Conservation (phyloP, 1,140 invertebrate genomes). For the Aphis craccivora region DNA sequence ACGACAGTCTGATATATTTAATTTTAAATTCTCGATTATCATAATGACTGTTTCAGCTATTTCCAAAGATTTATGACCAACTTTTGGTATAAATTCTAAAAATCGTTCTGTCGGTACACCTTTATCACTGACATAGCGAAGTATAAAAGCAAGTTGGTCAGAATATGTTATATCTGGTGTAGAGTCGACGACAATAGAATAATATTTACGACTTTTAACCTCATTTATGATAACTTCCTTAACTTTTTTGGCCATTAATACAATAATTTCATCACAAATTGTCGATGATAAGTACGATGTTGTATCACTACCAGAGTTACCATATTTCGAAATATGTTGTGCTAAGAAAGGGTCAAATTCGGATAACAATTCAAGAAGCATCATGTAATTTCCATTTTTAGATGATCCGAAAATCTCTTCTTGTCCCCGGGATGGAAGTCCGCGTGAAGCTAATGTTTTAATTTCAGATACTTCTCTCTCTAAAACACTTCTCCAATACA, state of each 20-base stretch:
- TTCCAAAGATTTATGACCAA: background rate
- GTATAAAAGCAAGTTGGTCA: slow-evolving; percentile 33
- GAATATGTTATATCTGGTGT: slow-evolving; percentile 37
- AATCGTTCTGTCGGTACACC: background rate
- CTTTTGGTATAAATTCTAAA: background rate
- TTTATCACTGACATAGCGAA: background rate
- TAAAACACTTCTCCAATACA: slow-evolving; percentile 60
- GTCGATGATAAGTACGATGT: slow-evolving; percentile 63
- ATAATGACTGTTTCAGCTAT: background rate
- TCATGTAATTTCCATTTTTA: slow-evolving; percentile 38
- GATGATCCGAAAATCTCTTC: background rate
- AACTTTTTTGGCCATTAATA: slow-evolving; percentile 61
- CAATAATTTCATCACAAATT: slow-evolving; percentile 64
- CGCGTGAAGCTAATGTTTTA: slow-evolving; percentile 59
- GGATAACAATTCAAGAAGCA: slow-evolving; percentile 61
- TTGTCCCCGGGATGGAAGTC: background rate
- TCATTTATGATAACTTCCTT: background rate
- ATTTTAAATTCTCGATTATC: background rate
- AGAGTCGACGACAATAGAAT: slow-evolving; percentile 25
- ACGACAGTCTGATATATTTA: background rate
- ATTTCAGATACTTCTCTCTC: slow-evolving; percentile 60
- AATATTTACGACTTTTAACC: slow-evolving; percentile 20
- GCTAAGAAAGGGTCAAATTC: slow-evolving; percentile 64
- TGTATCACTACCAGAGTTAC: slow-evolving; percentile 62
- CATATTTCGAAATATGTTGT: slow-evolving; percentile 62